Evolutionary conservation across 2,797 vertebrate genomes (phyloP).

Genomic region (Tapera naevia): DNA sequence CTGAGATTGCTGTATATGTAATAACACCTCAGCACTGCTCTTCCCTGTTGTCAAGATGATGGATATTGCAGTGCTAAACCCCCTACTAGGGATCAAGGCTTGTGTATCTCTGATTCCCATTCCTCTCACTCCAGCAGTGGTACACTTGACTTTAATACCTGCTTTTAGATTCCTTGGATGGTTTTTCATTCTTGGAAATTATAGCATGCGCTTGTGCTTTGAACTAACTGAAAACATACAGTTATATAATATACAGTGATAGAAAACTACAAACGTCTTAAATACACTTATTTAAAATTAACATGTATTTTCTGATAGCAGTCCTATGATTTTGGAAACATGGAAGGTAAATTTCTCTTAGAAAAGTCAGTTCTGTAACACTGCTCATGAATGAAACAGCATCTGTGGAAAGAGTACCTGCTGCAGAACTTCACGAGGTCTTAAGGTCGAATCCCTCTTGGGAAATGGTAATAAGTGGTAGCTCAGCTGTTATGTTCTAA

Average conservation of each 20-base stretch:
- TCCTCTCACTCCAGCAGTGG: not conserved
- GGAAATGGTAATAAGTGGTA: conserved; percentile 59
- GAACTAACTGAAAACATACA: not conserved
- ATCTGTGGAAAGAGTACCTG: conserved; percentile 20
- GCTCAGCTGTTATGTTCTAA: conserved; percentile 50
- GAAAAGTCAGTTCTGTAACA: not conserved
- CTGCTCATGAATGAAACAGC: not conserved
- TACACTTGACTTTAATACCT: not conserved
- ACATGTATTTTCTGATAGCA: not conserved
- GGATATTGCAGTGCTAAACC: not conserved
- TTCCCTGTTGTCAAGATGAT: not conserved
- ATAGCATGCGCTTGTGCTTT: not conserved
- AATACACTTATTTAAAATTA: not conserved
- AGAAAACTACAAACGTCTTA: not conserved
- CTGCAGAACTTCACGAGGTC: conserved; percentile 35
- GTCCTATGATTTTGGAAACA: conserved; percentile 4
- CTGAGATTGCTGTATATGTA: not conserved
- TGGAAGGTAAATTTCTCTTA: conserved; percentile 27
- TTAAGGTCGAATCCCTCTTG: conserved; percentile 40
- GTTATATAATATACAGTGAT: not conserved
- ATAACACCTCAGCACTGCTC: not conserved
- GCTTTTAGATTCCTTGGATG: not conserved
- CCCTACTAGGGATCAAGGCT: not conserved
- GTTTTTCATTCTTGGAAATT: not conserved
- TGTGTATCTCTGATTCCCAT: not conserved